Conservation (phyloP, 2,888 invertebrate species). For the Julus scanicus region DNA sequence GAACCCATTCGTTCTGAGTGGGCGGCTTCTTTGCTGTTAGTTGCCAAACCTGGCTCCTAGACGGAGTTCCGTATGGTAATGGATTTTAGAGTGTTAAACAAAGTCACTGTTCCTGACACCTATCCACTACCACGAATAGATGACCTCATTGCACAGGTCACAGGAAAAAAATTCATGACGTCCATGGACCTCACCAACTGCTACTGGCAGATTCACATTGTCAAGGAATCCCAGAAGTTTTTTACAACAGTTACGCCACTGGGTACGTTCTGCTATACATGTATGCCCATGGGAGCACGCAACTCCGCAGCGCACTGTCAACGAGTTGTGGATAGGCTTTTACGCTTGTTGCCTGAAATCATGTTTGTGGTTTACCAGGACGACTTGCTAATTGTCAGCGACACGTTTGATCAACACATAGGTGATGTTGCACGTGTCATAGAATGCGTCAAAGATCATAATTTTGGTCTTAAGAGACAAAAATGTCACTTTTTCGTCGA, state of each 20-base stretch:
- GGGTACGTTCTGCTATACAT: neutral
- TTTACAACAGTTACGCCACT: neutral
- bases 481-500: neutral
- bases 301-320: neutral
- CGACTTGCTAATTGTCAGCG: neutral
- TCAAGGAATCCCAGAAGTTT: neutral
- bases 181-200: neutral
- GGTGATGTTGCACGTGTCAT: neutral
- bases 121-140: neutral
- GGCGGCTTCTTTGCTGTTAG: neutral
- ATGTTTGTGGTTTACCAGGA: neutral
- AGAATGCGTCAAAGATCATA: neutral
- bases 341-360: too few relatives aligned
- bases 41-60: neutral
- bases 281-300: neutral
- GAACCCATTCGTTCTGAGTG: neutral
- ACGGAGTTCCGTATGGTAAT: neutral
- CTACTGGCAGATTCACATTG: neutral
- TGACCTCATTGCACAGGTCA: neutral
- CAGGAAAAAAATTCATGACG: neutral
- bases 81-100: neutral
- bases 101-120: neutral
- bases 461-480: neutral
- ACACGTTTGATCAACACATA: neutral
- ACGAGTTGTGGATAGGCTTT: neutral